Conservation (phyloP, 23 tunicate species). For the Styela clava region DNA sequence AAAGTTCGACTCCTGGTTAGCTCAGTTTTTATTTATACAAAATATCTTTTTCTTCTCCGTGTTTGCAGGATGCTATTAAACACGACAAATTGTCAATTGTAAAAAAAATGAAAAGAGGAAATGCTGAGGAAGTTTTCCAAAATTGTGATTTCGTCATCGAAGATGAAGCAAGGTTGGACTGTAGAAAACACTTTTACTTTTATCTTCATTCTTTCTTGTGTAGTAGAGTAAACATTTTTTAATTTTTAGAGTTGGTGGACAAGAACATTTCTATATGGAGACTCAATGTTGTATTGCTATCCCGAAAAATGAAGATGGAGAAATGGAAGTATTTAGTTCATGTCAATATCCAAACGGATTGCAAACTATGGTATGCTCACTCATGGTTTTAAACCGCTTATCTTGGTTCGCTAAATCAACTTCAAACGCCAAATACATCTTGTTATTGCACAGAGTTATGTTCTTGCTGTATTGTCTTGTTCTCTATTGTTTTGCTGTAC, state of each 20-base stretch:
- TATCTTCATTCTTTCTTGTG: too few species aligned
- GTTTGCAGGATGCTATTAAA: slow-evolving; percentile 40
- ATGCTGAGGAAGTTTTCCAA: slow-evolving; percentile 20
- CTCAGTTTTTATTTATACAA: too few species aligned
- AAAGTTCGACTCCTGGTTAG: too few species aligned
- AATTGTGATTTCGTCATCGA: slow-evolving; percentile 22
- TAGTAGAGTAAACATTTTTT: too few species aligned
- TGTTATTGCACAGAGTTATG: background rate
- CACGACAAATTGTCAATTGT: slow-evolving; percentile 3
- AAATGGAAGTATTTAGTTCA: slow-evolving; percentile 71
- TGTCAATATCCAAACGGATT: slow-evolving; percentile 53
- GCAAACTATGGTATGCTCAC: slow-evolving; percentile 39
- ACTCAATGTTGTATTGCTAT: slow-evolving; percentile 72
- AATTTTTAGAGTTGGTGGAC: slow-evolving; percentile 86
- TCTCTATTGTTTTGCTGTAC: too few species aligned
- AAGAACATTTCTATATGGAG: slow-evolving; percentile 92
- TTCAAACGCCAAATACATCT: too few species aligned
- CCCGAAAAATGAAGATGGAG: slow-evolving; percentile 66
- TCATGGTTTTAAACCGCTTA: background rate
- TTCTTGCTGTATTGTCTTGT: too few species aligned
- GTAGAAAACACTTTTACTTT: too few species aligned
- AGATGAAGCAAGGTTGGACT: slow-evolving; percentile 18
- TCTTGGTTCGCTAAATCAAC: too few species aligned
- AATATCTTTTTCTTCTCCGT: too few species aligned
- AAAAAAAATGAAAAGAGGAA: slow-evolving; percentile 11